Evolutionary conservation across 2,888 invertebrate genomes (phyloP), one percentile per base, ranked within the genome.

Genomic region (Empis livida): DNA sequence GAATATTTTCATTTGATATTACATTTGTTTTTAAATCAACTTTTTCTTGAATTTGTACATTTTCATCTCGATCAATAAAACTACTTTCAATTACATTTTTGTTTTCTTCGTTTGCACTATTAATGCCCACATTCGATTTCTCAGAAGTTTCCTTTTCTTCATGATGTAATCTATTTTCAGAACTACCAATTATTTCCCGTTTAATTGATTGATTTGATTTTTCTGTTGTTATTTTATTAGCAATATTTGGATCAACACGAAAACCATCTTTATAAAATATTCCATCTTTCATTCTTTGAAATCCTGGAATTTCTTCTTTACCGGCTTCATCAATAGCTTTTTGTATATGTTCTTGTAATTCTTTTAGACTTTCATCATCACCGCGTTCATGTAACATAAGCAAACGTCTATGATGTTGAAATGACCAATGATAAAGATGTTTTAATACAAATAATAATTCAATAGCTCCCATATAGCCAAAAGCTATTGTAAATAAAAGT

Each of bases 381-480:
- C 45, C 42, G 8, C 53, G 42, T 3, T 51, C 45, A 2, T 57
- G 51, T n/a, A 41, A 30, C 15, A 40, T 23, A 39, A 10, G 3
- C 23, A 43, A 16, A n/a, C 42, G 44, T 37, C 14, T 30, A 15
- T 54, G 51, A 56, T 68, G 67, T 42, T 56, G 58, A 43, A 57
- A 64, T n/a, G 61, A 56, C 59, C 63, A 64, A 50, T 68, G 67
- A 47, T 63, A 67, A 2, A 68, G 54, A 50, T 68, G 67, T 9
- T 62, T 61, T 14, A 63, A 59, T 23, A 68, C 65, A 52, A 62
- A 68, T 2, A 64, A 56, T 16, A 68, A 59, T 65, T 88, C 87
- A 57, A 82, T 61, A 27, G 82, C 77, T 51, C 88, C 87, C 53
- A 84, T 79, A 66, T 84, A 86, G 53, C 82, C 76, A 48, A 87